A percentile compares a stretch with the other conserved stretches of the same genome.
Evolutionary conservation across 35 echinoderm and acorn worm species (phyloP).

Genomic region (Patiria miniata): DNA sequence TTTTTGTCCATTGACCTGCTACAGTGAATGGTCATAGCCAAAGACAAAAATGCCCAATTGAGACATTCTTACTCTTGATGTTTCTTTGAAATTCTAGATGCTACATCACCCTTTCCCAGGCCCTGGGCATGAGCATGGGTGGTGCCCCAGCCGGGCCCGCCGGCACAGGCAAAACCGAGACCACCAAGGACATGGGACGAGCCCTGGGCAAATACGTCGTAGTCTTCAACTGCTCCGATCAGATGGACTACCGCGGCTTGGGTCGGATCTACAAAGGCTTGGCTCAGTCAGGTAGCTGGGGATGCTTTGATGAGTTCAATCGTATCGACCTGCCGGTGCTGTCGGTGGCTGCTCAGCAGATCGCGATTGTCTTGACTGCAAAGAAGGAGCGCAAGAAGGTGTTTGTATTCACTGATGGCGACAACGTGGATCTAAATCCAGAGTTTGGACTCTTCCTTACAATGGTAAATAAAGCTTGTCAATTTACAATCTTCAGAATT

Average conservation of each 20-base stretch:
- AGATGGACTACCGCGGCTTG: slow-evolving; percentile 97
- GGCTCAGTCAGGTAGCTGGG: slow-evolving; percentile 98
- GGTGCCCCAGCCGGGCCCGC: slow-evolving; percentile 95
- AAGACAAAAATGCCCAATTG: no score
- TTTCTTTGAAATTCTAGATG: slow-evolving; percentile 54
- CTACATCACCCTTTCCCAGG: slow-evolving; percentile 95
- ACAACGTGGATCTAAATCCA: slow-evolving; percentile 88
- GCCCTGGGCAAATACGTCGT: slow-evolving; percentile 95
- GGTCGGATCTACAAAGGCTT: slow-evolving; percentile 97
- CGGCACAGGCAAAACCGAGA: slow-evolving; percentile 97
- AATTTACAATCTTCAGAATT: no score
- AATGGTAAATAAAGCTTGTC: slow-evolving; percentile 80
- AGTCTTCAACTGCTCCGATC: slow-evolving; percentile 98
- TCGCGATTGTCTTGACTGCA: slow-evolving; percentile 88
- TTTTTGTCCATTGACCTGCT: no score
- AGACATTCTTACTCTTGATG: no score
- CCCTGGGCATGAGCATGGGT: slow-evolving; percentile 98
- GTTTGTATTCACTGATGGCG: slow-evolving; percentile 96
- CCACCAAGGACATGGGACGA: slow-evolving; percentile 97
- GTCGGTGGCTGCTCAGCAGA: slow-evolving; percentile 96
- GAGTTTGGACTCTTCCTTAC: slow-evolving; percentile 99
- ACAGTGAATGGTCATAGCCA: no score
- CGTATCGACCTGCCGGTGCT: slow-evolving; percentile 95
- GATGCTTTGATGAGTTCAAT: slow-evolving; percentile 99
- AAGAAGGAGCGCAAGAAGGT: slow-evolving; percentile 97